Conservation (phyloP, 2,797 vertebrate genomes). For the Xerus rutilus region DNA sequence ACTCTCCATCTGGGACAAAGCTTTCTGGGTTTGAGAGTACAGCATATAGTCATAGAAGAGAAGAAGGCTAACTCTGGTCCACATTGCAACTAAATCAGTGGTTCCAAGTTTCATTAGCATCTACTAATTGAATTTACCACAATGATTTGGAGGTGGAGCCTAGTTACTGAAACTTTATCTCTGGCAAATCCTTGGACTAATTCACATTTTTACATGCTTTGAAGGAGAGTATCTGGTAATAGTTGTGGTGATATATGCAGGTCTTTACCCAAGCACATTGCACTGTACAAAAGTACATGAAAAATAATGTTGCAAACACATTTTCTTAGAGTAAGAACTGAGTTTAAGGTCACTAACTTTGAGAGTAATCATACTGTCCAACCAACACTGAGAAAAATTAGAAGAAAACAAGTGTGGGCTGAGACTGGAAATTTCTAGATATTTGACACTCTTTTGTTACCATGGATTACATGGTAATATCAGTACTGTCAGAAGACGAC, state of each 20-base stretch:
- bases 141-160: constrained; percentile 11
- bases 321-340: constrained; percentile 26
- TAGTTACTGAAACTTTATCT: not conserved
- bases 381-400: not conserved
- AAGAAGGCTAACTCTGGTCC: not conserved
- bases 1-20: constrained; percentile 38
- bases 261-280: not conserved
- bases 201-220: constrained; percentile 23
- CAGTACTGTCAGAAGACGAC: not conserved
- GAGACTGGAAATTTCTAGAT: not conserved
- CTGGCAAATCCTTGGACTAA: constrained; percentile 13
- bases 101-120: constrained; percentile 42
- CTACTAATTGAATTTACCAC: not conserved
- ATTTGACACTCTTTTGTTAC: not conserved
- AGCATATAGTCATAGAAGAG: not conserved
- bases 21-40: not conserved
- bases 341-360: not conserved
- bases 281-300: not conserved
- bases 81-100: not conserved
- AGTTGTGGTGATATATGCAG: not conserved
- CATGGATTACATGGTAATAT: not conserved
- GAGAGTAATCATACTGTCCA: not conserved
- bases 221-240: not conserved
- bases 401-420: not conserved
- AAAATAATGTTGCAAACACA: not conserved